Percentiles rank a stretch among this genome's conserved stretches.
Conservation (phyloP, 2,888 invertebrate species). For the Lysandra bellargus region DNA sequence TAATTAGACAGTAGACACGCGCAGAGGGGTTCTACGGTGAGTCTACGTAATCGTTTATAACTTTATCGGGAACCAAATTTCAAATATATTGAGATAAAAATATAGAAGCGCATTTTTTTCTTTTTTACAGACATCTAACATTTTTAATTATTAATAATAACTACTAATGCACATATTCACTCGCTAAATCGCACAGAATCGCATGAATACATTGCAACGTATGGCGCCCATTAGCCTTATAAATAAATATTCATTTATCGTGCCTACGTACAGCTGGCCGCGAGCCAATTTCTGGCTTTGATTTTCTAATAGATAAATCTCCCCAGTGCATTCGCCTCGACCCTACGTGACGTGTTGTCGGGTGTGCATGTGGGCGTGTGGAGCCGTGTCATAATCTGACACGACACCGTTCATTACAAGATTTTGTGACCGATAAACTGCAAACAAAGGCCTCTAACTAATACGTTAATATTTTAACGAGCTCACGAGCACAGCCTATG, state of each 20-base stretch:
- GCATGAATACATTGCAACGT: conserved; percentile 14
- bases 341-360: conserved; percentile 19
- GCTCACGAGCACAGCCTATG: neutral
- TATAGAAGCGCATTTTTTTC: neutral
- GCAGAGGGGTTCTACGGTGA: too few species aligned
- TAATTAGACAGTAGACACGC: too few species aligned
- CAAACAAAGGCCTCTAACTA: conserved; percentile 15
- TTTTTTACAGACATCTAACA: neutral
- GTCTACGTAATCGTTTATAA: too few species aligned
- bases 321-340: conserved; percentile 44
- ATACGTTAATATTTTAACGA: neutral
- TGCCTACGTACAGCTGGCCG: conserved; percentile 41
- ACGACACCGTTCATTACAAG: conserved; percentile 21
- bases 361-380: neutral
- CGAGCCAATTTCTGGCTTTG: conserved; percentile 55
- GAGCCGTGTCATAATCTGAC: conserved; percentile 16
- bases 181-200: conserved; percentile 1
- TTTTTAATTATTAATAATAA: neutral
- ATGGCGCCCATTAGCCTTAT: conserved; percentile 1
- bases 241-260: conserved; percentile 18
- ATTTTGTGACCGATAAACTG: conserved; percentile 8
- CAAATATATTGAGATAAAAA: too few species aligned
- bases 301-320: conserved; percentile 61
- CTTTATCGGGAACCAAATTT: too few species aligned
- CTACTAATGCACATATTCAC: neutral